These are phyloP conservation scores for Junonia oenone DNA, from an alignment of 2,888 invertebrate genomes.

Conservation along the genomic window DNA sequence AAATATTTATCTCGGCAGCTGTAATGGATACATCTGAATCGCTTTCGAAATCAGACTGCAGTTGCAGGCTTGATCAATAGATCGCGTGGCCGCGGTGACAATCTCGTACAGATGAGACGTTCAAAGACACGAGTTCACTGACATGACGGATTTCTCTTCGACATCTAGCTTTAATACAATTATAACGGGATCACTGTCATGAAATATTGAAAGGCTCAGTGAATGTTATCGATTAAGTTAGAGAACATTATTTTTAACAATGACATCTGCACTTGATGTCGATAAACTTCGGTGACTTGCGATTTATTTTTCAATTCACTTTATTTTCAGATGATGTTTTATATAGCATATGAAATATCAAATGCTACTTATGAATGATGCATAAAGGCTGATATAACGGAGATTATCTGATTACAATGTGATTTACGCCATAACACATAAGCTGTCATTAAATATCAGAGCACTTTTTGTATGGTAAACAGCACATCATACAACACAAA, in stretches of 20 bases:
- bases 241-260: no score
- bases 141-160: constrained; percentile 5
- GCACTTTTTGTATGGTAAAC: background rate
- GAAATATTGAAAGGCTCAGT: background rate
- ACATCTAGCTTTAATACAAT: background rate
- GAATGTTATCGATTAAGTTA: no score
- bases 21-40: constrained; percentile 20
- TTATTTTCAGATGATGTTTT: no score
- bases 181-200: background rate
- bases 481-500: constrained; percentile 24
- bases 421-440: no score
- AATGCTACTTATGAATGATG: no score
- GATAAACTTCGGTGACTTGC: no score
- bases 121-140: constrained; percentile 8
- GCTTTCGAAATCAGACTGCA: constrained; percentile 22
- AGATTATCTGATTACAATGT: background rate
- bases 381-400: background rate
- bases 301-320: no score
- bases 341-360: no score
- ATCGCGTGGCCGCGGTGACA: constrained; percentile 18
- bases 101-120: constrained; percentile 1
- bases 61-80: constrained; percentile 20
- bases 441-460: constrained; percentile 25
- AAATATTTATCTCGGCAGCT: constrained; percentile 9
- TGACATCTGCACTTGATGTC: no score